Conservation (phyloP, 1,140 invertebrate species). For the Aradophagus sp. region DNA sequence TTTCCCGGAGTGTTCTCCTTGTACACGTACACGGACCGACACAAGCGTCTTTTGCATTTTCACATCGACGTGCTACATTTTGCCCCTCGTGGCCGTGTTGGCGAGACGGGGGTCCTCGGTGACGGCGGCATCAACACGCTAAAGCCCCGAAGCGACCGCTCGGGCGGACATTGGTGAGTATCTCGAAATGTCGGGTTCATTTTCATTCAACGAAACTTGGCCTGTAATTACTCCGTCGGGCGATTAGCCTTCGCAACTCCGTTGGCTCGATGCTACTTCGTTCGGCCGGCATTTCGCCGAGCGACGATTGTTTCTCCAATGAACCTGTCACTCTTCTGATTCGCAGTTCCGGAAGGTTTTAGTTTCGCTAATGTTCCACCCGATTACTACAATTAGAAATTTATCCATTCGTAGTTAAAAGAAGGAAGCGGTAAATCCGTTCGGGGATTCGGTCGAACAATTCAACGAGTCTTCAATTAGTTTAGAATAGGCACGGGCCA, state of each 20-base stretch:
- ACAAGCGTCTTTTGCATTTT: slow-evolving; percentile 28
- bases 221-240: slow-evolving; percentile 56
- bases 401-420: slow-evolving; percentile 38
- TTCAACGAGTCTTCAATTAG: slow-evolving; percentile 10
- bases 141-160: slow-evolving; percentile 55
- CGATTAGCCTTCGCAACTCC: slow-evolving; percentile 57
- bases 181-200: slow-evolving; percentile 51
- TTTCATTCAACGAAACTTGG: slow-evolving; percentile 58
- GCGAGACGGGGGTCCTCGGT: slow-evolving; percentile 29
- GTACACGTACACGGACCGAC: slow-evolving; percentile 39
- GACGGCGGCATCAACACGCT: slow-evolving; percentile 40
- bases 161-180: slow-evolving; percentile 56
- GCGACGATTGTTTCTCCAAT: slow-evolving; percentile 56
- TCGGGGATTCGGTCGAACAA: background rate
- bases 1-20: slow-evolving; percentile 50
- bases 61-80: slow-evolving; percentile 40
- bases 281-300: slow-evolving; percentile 35
- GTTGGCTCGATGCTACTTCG: slow-evolving; percentile 39
- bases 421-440: slow-evolving; percentile 12
- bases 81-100: slow-evolving; percentile 26
- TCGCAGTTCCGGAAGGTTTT: slow-evolving; percentile 34
- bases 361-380: slow-evolving; percentile 29
- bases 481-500: no score
- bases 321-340: slow-evolving; percentile 52
- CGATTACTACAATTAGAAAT: slow-evolving; percentile 42